These are phyloP conservation scores for Autographa pulchrina DNA, from an alignment of 2,888 invertebrate genomes.

Conservation along the genomic window DNA sequence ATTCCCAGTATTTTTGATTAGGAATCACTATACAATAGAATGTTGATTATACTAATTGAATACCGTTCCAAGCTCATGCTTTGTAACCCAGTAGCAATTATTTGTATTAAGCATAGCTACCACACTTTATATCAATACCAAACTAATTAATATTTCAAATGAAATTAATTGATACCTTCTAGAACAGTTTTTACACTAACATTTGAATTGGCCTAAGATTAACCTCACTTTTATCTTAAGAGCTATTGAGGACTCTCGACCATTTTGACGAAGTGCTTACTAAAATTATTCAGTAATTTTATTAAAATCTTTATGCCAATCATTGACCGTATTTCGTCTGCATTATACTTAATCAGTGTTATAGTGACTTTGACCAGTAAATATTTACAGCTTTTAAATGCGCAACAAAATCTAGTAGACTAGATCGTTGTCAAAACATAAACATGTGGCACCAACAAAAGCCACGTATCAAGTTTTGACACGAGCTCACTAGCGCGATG, in stretches of 20 bases:
- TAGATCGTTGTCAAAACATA: constrained; percentile 13
- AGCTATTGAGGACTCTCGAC: neutral
- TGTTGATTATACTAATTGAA: too few species aligned
- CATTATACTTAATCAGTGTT: too few species aligned
- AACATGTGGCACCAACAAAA: constrained; percentile 36
- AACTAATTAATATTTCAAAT: constrained; percentile 4
- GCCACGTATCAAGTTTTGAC: constrained; percentile 28
- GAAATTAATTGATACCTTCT: neutral
- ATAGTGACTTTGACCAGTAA: neutral
- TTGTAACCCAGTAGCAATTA: too few species aligned
- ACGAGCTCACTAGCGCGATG: constrained; percentile 29
- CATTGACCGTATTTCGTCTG: too few species aligned
- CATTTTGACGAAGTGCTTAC: neutral
- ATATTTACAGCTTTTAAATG: neutral
- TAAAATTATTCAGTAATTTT: too few species aligned
- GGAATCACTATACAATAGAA: too few species aligned
- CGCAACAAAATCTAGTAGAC: neutral
- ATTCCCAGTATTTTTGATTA: too few species aligned
- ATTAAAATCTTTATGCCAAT: too few species aligned
- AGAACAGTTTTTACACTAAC: neutral
- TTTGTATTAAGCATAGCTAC: too few species aligned
- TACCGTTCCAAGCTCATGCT: too few species aligned
- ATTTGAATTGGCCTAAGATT: constrained; percentile 1
- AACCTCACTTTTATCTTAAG: neutral
- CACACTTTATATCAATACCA: neutral